A percentile compares a stretch with the other conserved stretches of the same genome.
phyloP scores from a whole-genome alignment of 92 coral and sea anemone genomes.

The Epizoanthus stellaris region DNA sequence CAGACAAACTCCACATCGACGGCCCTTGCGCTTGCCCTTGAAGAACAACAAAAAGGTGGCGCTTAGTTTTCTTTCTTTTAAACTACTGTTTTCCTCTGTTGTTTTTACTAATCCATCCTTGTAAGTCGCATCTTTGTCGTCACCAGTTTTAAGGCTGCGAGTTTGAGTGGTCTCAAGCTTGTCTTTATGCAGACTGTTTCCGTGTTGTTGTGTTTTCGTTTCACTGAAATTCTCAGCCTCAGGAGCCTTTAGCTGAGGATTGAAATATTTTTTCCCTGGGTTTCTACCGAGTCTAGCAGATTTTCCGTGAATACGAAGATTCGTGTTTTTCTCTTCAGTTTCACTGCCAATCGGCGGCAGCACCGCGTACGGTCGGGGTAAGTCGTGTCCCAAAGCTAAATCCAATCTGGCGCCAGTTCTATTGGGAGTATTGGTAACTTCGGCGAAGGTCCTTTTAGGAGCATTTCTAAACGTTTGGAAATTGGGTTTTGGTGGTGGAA shows the following conservation, averaged over 20 bases:
- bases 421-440: background rate
- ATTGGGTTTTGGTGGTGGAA: conserved; percentile 20
- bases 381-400: conserved; percentile 67
- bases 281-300: conserved; percentile 9
- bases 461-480: conserved; percentile 5
- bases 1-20: conserved; percentile 78
- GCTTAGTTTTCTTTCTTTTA: conserved; percentile 62
- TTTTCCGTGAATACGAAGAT: conserved; percentile 16
- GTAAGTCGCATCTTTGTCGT: background rate
- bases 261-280: background rate
- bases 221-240: conserved; percentile 6
- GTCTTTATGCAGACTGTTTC: background rate
- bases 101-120: background rate
- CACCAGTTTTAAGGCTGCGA: background rate
- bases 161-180: conserved; percentile 13
- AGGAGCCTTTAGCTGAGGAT: background rate
- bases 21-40: conserved; percentile 73
- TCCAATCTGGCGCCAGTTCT: background rate
- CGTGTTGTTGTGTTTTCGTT: conserved; percentile 15
- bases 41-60: conserved; percentile 61
- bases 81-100: conserved; percentile 15
- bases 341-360: conserved; percentile 82
- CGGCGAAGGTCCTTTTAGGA: conserved; percentile 15
- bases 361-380: conserved; percentile 76
- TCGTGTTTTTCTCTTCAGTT: background rate